Evolutionary conservation across 1,140 invertebrate species (phyloP).

Genomic region (Zaprionus ornatus): DNA sequence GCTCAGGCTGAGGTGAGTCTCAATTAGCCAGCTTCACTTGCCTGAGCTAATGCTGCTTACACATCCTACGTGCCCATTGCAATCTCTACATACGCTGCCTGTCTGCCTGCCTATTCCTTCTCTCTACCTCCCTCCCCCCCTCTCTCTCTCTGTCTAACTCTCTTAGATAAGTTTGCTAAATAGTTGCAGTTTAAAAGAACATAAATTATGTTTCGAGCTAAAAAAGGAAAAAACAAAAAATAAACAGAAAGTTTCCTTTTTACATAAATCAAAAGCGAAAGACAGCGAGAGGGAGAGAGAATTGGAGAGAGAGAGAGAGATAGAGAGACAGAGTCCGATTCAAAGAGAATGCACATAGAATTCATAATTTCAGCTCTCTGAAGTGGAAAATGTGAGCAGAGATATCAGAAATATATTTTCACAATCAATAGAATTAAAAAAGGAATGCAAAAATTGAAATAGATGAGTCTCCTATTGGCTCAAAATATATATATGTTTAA

Average conservation of each 20-base stretch:
- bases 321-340: neutral
- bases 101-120: neutral
- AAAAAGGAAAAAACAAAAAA: neutral
- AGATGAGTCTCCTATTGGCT: too few relatives aligned
- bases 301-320: neutral
- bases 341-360: neutral
- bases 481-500: too few relatives aligned
- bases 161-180: slow-evolving; percentile 1
- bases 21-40: slow-evolving; percentile 1
- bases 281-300: neutral
- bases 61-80: slow-evolving; percentile 8
- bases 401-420: neutral
- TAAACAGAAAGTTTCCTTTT: neutral
- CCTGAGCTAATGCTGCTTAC: neutral
- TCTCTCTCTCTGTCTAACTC: neutral
- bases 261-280: neutral
- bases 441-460: too few relatives aligned
- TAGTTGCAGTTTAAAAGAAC: slow-evolving; percentile 25
- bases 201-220: slow-evolving; percentile 17
- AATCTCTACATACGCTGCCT: slow-evolving; percentile 16
- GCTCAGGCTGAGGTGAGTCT: neutral
- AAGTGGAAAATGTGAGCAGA: neutral
- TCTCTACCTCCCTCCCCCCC: neutral
- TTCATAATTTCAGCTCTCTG: neutral
- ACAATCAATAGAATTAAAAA: neutral